Base-by-base conservation (phyloP, 2,113 vertebrate genomes). In the Ciconia boyciana region DNA sequence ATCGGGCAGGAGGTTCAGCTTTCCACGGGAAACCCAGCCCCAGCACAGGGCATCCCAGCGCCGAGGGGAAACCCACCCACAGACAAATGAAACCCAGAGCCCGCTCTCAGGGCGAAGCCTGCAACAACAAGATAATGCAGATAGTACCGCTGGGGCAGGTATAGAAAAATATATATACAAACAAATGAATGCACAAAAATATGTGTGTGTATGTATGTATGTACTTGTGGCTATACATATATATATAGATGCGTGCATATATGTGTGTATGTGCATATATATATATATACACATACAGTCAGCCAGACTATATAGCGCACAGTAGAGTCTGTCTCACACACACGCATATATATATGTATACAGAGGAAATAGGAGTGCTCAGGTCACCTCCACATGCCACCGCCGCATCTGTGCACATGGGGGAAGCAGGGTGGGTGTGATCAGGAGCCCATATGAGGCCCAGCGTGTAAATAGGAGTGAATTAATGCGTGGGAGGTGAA, bases 161-260 rank as follows among this genome's bases (percentile, higher is more conserved):
- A 1, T 3, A 20, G 48, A 15, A 39, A 68, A 16, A 32, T 1
- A n/a, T 0, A 20, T 4, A 21, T 2, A 11, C 6, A 9, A 52
- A 24, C 13, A 48, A 61, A 57, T 15, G 4, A 34, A 21, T 7
- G 46, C 11, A 8, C 6, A 31, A 25, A 72, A 68, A 46, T 9
- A 16, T 2, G 6, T 48, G 5, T 46, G 2, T n/a, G 2, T 29
- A 14, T 18, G 2, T 18, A 1, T 51, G 1, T 54, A 10, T n/a
- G 26, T 51, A 28, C 6, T 16, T 32, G 24, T 60, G 16, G 28
- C 14, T 46, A 6, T n/a, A 22, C 26, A 8, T 43, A 3, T 71
- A 11, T 43, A 3, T 71, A 11, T 34, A 39, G 5, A 18, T 21
- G 11, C 17, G 14, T 25, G 14, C 2, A 26, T 8, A 1, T 25